These are phyloP conservation scores for Sorex maritimensis DNA, from an alignment of 2,797 vertebrate species.

Conservation along the genomic window DNA sequence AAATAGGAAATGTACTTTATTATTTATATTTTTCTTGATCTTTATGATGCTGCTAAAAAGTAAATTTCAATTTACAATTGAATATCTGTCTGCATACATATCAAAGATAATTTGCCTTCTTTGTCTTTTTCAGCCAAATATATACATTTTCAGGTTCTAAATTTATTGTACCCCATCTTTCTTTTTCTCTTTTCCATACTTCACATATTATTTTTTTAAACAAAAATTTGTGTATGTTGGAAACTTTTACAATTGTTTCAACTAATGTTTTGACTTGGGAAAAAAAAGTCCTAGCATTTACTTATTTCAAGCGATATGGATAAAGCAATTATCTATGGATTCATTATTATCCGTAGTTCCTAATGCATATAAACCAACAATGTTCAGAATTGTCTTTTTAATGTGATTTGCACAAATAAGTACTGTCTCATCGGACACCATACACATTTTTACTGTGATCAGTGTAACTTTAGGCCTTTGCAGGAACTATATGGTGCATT, in stretches of 20 bases:
- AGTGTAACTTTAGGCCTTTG: constrained; percentile 12
- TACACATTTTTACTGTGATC: background rate
- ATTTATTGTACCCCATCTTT: background rate
- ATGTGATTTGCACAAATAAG: background rate
- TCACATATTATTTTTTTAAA: background rate
- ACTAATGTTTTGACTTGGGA: background rate
- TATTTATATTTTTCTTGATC: constrained; percentile 24
- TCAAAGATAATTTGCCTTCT: background rate
- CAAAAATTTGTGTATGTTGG: too few relatives aligned
- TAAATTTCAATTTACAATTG: constrained; percentile 17
- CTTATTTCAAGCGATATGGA: background rate
- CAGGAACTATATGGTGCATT: fast-evolving
- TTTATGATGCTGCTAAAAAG: constrained; percentile 18
- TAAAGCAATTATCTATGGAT: background rate
- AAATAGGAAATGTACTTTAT: background rate
- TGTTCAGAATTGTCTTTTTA: background rate
- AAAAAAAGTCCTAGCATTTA: background rate
- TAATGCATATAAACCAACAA: background rate
- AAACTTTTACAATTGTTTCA: background rate
- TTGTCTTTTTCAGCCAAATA: background rate
- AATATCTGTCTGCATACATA: background rate
- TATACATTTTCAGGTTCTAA: background rate
- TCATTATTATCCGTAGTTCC: background rate
- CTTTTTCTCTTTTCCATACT: background rate
- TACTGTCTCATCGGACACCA: background rate